Evolutionary conservation across 2,888 invertebrate genomes (phyloP).

Genomic region (Agriopis leucophaearia): DNA sequence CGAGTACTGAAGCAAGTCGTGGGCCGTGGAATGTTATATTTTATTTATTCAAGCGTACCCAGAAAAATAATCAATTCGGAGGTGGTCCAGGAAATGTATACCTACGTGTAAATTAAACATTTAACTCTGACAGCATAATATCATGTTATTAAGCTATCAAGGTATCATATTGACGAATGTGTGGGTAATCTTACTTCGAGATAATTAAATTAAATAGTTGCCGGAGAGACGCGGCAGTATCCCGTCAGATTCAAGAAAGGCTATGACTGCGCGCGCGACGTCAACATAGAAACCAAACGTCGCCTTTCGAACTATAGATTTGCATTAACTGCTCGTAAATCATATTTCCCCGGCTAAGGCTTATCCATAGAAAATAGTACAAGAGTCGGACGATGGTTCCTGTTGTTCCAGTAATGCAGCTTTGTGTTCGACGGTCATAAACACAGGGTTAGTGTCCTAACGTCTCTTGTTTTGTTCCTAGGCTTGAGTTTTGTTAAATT

Average conservation of each 20-base stretch:
- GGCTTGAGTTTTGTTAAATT: background rate
- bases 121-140: conserved; percentile 38
- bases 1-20: background rate
- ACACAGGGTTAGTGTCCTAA: conserved; percentile 67
- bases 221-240: conserved; percentile 56
- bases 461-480: conserved; percentile 15
- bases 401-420: conserved; percentile 73
- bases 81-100: conserved; percentile 43
- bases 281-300: conserved; percentile 57
- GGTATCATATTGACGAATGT: conserved; percentile 57
- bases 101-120: conserved; percentile 34
- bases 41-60: conserved; percentile 18
- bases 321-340: conserved; percentile 79
- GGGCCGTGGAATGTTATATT: background rate
- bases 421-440: conserved; percentile 69
- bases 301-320: conserved; percentile 72
- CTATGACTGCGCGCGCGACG: conserved; percentile 48
- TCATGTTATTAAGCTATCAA: conserved; percentile 39
- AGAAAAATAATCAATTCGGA: conserved; percentile 23
- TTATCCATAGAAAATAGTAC: conserved; percentile 46
- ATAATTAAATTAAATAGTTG: conserved; percentile 69
- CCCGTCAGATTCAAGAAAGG: conserved; percentile 53
- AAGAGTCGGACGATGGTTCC: conserved; percentile 48
- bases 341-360: conserved; percentile 66
- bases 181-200: conserved; percentile 59